Percentiles rank a stretch among this genome's conserved stretches.
phyloP scores from a whole-genome alignment of 2,888 invertebrate genomes.

The Ypsolopha sequella region DNA sequence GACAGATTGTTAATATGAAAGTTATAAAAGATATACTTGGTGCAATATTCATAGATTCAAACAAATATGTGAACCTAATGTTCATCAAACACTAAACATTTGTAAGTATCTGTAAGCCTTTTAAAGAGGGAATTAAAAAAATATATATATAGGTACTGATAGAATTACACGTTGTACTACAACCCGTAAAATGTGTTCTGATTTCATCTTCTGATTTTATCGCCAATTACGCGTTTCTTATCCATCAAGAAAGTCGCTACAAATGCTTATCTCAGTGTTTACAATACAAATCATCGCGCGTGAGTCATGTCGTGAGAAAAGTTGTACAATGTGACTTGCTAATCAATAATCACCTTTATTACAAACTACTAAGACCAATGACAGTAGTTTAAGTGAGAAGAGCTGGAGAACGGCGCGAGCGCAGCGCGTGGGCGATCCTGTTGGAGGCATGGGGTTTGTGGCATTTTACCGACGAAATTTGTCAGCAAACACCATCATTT shows the following conservation, averaged over 20 bases:
- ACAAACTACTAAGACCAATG: no score
- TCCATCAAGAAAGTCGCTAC: constrained; percentile 4
- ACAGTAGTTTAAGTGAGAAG: constrained; percentile 21
- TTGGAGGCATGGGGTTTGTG: constrained; percentile 28
- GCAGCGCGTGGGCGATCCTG: constrained; percentile 47
- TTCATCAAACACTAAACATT: no score
- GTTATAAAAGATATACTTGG: not conserved
- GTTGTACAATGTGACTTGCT: constrained; percentile 11
- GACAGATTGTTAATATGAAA: not conserved
- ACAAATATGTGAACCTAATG: no score
- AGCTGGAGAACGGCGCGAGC: constrained; percentile 19
- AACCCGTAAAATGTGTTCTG: not conserved
- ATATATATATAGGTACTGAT: no score
- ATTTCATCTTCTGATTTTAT: not conserved
- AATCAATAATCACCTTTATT: no score
- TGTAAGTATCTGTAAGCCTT: no score
- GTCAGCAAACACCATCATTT: no score
- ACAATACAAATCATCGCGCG: constrained; percentile 29
- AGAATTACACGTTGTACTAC: not conserved
- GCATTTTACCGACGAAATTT: not conserved
- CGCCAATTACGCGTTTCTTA: no score
- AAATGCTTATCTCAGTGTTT: constrained; percentile 17
- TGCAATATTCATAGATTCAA: no score
- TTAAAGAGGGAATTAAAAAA: no score
- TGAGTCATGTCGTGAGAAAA: constrained; percentile 49